These are phyloP conservation scores for Dipus sagitta DNA, from an alignment of 2,797 vertebrate genomes.

Conservation along the genomic window DNA sequence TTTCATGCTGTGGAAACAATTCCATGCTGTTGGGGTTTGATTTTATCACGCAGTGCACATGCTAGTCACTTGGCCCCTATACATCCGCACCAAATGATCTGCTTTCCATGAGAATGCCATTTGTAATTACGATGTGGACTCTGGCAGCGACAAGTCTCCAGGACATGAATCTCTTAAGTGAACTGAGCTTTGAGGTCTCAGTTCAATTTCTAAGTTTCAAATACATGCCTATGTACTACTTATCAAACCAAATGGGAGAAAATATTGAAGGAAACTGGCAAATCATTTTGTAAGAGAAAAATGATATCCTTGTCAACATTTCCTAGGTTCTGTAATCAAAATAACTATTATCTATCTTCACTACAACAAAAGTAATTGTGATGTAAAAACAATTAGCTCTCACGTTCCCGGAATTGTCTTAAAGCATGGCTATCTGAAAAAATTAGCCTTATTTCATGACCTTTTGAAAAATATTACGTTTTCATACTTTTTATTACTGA, in stretches of 20 bases:
- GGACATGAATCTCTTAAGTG: slow-evolving; percentile 35
- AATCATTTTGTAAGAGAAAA: slow-evolving; percentile 46
- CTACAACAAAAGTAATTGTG: not conserved
- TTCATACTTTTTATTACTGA: slow-evolving; percentile 54
- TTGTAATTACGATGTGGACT: slow-evolving; percentile 59
- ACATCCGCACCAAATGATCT: slow-evolving; percentile 11
- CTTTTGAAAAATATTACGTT: slow-evolving; percentile 59
- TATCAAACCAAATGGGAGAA: slow-evolving; percentile 63
- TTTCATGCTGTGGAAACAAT: slow-evolving; percentile 89
- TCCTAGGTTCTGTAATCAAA: slow-evolving; percentile 50
- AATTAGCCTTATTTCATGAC: slow-evolving; percentile 36
- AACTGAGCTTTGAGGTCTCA: slow-evolving; percentile 72
- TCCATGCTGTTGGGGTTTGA: slow-evolving; percentile 64
- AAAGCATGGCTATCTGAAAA: slow-evolving; percentile 48
- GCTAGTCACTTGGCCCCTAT: slow-evolving; percentile 28
- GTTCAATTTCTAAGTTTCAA: slow-evolving; percentile 62
- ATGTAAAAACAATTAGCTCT: slow-evolving; percentile 32
- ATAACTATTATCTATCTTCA: slow-evolving; percentile 32
- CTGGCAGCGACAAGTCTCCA: not conserved
- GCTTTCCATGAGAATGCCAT: not conserved
- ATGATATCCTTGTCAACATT: slow-evolving; percentile 40
- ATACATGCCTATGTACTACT: slow-evolving; percentile 41
- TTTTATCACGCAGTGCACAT: slow-evolving; percentile 47
- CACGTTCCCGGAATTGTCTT: not conserved
- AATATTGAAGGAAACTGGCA: slow-evolving; percentile 56